Evolutionary conservation across 2,113 vertebrate genomes (phyloP), one percentile per base, ranked within the genome.

Genomic region (Lasiurus borealis): DNA sequence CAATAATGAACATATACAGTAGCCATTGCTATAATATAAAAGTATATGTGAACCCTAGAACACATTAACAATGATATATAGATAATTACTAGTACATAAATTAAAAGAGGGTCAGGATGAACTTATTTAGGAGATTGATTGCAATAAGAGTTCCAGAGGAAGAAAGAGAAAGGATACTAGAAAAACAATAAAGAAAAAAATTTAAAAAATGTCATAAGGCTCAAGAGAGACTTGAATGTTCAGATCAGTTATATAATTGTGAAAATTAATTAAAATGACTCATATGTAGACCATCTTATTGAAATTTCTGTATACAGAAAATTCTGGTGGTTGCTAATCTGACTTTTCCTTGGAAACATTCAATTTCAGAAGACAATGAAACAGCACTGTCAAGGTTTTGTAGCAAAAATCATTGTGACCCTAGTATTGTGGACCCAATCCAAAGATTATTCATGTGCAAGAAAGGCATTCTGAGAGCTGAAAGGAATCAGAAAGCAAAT

Each of bases 401-500:
- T 68, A 84, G 57, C 31, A 87, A 76, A 92, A 84, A 87, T 80
- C 9, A 76, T 16, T 86, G 75, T 93, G 84, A 77, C 48, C n/a
- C 80, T 54, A 52, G 50, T 16, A 75, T 64, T 84, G 14, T 31
- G 11, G 44, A 44, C 77, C 18, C n/a, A 52, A 46, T 50, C 62
- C 50, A 62, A 78, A 96, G 64, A 84, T 54, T 88, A 71, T 78
- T 92, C 87, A 59, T 72, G 34, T 87, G 59, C 29, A 68, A 21
- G 68, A 82, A 95, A 95, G 64, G 29, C 23, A 71, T 90, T 91
- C 69, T 83, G 50, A 75, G 84, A 84, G 23, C 36, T 46, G 62
- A 44, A 66, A 91, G 69, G 85, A 93, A 86, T 83, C 64, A 90
- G 68, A 90, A 84, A 92, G 50, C 57, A 72, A 95, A 93, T 86